Conservation (phyloP, 37 sponge, comb jelly and placozoan genomes). For the Bolinopsis microptera region DNA sequence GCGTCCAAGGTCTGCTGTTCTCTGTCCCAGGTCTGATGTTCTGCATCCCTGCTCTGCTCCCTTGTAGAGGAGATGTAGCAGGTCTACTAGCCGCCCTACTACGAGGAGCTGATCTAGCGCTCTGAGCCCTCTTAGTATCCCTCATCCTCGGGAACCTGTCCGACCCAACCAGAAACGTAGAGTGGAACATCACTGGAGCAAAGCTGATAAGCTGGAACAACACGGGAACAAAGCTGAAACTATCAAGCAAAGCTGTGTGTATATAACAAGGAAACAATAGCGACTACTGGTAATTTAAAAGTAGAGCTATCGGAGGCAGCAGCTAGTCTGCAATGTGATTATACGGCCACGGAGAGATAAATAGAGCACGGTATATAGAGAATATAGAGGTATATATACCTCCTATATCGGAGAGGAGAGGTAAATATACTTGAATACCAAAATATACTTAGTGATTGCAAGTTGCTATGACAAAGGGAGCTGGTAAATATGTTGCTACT, state of each 20-base stretch:
- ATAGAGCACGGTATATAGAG: not conserved
- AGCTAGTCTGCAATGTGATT: not conserved
- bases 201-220: not conserved
- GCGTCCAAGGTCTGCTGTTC: not conserved
- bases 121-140: not conserved
- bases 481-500: not conserved
- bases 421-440: not conserved
- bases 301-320: not conserved
- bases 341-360: not conserved
- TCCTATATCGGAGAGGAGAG: not conserved
- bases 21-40: too few species aligned
- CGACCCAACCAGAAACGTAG: conserved; percentile 17
- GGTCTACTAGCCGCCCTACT: not conserved
- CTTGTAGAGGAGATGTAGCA: too few species aligned
- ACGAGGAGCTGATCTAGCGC: not conserved
- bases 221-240: too few species aligned
- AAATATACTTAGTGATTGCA: not conserved
- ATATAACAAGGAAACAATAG: too few species aligned
- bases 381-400: too few species aligned
- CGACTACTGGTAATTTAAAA: too few species aligned
- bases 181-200: conserved; percentile 38
- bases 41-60: too few species aligned
- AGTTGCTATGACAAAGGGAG: not conserved
- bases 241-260: too few species aligned
- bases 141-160: not conserved